phyloP scores from a whole-genome alignment of 2,113 vertebrate species.

The Piprites chloris region DNA sequence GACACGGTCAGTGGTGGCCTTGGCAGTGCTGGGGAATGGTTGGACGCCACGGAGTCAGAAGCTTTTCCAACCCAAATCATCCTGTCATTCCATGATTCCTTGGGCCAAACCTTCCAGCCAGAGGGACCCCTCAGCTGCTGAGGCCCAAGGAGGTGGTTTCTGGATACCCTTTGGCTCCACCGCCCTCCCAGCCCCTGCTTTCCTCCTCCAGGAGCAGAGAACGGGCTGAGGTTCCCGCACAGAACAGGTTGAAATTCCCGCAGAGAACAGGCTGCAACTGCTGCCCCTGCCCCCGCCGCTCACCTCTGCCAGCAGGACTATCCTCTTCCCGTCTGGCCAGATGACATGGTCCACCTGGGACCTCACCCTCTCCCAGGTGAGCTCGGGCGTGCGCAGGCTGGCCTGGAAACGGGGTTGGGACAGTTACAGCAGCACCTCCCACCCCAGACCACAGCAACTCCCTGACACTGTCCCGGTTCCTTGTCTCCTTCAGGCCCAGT shows the following conservation, averaged over 20 bases:
- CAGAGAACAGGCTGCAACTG: not conserved
- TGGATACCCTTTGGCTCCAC: rapidly evolving
- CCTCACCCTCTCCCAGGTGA: slow-evolving; percentile 96
- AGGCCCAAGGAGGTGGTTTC: not conserved
- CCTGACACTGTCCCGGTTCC: not conserved
- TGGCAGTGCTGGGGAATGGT: not conserved
- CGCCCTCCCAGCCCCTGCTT: not conserved
- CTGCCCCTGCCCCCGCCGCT: not conserved
- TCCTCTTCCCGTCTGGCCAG: slow-evolving; percentile 97
- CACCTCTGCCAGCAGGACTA: slow-evolving; percentile 96
- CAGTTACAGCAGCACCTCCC: rapidly evolving
- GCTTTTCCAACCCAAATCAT: rapidly evolving
- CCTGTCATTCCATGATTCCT: rapidly evolving
- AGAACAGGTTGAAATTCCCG: not conserved
- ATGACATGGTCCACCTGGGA: slow-evolving; percentile 98
- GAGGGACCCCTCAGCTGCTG: not conserved
- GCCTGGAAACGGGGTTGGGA: slow-evolving; percentile 70
- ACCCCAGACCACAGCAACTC: not conserved
- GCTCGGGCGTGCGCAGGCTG: slow-evolving; percentile 92
- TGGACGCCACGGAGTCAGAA: rapidly evolving
- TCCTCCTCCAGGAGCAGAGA: not conserved
- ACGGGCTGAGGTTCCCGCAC: not conserved
- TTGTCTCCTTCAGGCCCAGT: rapidly evolving
- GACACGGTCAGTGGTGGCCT: not conserved
- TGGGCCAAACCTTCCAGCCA: not conserved